These are phyloP conservation scores for Sarcophaga variegata DNA, from an alignment of 2,888 invertebrate species.

Conservation along the genomic window DNA sequence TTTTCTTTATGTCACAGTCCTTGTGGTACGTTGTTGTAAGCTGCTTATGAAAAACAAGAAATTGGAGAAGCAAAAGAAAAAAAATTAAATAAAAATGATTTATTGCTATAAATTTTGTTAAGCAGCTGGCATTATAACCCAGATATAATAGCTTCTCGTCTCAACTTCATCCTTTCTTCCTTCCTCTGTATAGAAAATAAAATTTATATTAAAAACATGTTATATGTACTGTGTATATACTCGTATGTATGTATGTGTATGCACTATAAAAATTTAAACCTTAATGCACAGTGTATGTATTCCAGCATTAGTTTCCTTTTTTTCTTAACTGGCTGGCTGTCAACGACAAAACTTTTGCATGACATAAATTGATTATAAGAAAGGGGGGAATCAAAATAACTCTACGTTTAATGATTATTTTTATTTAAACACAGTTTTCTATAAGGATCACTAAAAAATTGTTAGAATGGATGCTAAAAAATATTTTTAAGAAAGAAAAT, in stretches of 20 bases:
- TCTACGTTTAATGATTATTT: no score
- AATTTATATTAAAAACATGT: neutral
- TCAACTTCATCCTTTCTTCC: neutral
- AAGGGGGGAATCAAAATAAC: no score
- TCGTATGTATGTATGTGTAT: neutral
- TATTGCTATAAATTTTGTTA: slow-evolving; percentile 57
- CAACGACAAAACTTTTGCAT: no score
- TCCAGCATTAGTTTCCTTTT: no score
- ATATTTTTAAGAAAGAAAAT: no score
- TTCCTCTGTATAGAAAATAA: neutral
- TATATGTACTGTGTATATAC: neutral
- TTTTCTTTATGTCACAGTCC: slow-evolving; percentile 28
- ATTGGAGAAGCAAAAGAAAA: slow-evolving; percentile 12
- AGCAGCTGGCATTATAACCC: slow-evolving; percentile 60
- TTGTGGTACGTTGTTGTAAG: slow-evolving; percentile 33
- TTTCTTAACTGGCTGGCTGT: no score
- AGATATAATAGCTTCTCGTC: slow-evolving; percentile 27
- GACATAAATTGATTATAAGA: no score
- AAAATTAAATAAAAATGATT: slow-evolving; percentile 62
- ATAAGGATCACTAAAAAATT: no score
- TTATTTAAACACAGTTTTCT: no score
- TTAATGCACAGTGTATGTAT: neutral
- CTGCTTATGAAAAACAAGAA: slow-evolving; percentile 41
- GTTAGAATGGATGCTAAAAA: no score
- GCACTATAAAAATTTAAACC: neutral